Percentiles rank a stretch among this genome's conserved stretches.
phyloP scores from a whole-genome alignment of 2,888 invertebrate genomes.

The Plusia festucae region DNA sequence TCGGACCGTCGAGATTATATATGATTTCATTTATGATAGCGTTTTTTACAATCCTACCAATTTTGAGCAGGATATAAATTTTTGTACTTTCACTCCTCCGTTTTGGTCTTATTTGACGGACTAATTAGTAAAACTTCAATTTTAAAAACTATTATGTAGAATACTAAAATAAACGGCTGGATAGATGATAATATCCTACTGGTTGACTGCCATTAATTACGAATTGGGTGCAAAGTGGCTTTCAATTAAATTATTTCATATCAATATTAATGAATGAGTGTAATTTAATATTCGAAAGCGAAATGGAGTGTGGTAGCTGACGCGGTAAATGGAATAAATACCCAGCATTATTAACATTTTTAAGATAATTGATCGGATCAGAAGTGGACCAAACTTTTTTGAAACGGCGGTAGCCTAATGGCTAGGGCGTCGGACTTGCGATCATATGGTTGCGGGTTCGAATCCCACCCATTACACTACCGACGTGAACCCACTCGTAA shows the following conservation, averaged over 20 bases:
- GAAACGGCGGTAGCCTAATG: too few species aligned
- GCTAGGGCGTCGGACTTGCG: too few species aligned
- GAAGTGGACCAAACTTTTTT: background rate
- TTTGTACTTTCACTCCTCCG: too few species aligned
- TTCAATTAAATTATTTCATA: constrained; percentile 6
- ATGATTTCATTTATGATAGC: too few species aligned
- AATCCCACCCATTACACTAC: too few species aligned
- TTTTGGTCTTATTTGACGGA: too few species aligned
- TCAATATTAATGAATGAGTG: background rate
- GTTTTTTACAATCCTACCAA: too few species aligned
- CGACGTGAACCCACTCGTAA: too few species aligned
- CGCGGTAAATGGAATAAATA: background rate
- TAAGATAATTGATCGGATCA: background rate
- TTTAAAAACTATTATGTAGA: background rate
- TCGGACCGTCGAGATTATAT: too few species aligned
- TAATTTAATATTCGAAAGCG: background rate
- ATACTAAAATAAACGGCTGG: background rate
- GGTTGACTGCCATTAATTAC: background rate
- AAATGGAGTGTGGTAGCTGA: background rate
- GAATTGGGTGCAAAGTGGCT: constrained; percentile 3
- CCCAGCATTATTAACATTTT: background rate
- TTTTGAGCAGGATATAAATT: too few species aligned
- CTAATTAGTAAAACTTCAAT: too few species aligned
- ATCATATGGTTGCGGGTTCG: too few species aligned
- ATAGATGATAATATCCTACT: background rate